These are phyloP conservation scores for Oenanthe melanoleuca DNA, from an alignment of 2,113 vertebrate genomes.

Conservation along the genomic window DNA sequence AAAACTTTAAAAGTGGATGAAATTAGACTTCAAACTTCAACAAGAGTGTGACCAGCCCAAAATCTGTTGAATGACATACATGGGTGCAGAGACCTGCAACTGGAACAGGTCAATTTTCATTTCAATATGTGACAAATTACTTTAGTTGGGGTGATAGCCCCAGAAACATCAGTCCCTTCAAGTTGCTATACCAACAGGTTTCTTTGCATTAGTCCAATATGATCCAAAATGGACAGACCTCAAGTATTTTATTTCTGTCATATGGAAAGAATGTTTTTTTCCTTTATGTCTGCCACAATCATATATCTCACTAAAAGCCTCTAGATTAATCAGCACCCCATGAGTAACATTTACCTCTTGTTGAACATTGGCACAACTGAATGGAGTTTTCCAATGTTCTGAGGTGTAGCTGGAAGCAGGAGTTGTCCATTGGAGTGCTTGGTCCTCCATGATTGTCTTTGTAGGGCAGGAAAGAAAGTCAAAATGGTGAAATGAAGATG, in stretches of 20 bases:
- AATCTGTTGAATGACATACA: background rate
- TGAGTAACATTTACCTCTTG: background rate
- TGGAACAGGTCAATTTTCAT: background rate
- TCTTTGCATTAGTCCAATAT: background rate
- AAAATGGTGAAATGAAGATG: conserved; percentile 58
- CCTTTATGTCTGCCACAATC: background rate
- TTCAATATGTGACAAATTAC: background rate
- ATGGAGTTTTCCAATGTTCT: background rate
- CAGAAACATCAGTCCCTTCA: background rate
- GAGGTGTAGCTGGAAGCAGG: background rate
- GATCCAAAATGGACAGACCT: background rate
- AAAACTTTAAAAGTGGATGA: background rate
- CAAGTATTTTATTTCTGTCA: background rate
- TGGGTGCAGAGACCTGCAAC: background rate
- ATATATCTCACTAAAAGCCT: background rate
- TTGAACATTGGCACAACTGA: background rate
- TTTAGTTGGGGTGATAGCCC: background rate
- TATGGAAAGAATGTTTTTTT: background rate
- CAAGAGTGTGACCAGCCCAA: background rate
- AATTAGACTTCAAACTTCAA: background rate
- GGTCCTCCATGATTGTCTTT: background rate
- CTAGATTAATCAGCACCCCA: background rate
- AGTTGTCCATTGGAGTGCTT: background rate
- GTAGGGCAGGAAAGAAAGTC: background rate
- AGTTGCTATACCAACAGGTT: background rate